A percentile compares a stretch with the other conserved stretches of the same genome.
phyloP scores from a whole-genome alignment of 2,113 vertebrate species.

The Lepus timidus region DNA sequence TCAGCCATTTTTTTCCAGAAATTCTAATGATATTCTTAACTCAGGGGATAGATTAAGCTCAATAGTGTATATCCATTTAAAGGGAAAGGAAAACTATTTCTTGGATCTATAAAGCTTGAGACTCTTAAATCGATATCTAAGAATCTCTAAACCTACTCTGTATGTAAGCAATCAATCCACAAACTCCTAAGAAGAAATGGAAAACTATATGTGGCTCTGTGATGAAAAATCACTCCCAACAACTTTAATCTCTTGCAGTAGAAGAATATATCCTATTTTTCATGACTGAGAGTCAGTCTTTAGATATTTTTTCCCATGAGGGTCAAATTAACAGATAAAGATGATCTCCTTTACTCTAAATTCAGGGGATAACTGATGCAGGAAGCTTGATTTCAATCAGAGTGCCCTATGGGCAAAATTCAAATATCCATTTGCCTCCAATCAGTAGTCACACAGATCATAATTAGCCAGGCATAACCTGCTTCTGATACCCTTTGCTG shows the following conservation, averaged over 20 bases:
- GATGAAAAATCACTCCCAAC: slow-evolving; percentile 65
- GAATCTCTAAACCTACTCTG: slow-evolving; percentile 71
- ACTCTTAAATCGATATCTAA: slow-evolving; percentile 76
- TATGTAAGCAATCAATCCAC: slow-evolving; percentile 72
- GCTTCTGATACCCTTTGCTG: slow-evolving; percentile 13
- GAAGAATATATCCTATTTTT: slow-evolving; percentile 53
- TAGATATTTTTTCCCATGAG: slow-evolving; percentile 47
- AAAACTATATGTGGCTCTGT: slow-evolving; percentile 38
- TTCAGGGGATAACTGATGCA: slow-evolving; percentile 56
- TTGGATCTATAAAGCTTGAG: slow-evolving; percentile 63
- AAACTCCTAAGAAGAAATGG: slow-evolving; percentile 66
- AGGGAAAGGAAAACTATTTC: slow-evolving; percentile 75
- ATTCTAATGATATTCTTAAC: slow-evolving; percentile 67
- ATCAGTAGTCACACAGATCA: slow-evolving; percentile 51
- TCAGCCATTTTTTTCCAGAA: slow-evolving; percentile 48
- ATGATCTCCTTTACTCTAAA: slow-evolving; percentile 58
- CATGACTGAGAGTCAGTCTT: slow-evolving; percentile 41
- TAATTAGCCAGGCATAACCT: slow-evolving; percentile 18
- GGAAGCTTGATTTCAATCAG: slow-evolving; percentile 62
- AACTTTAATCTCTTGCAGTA: slow-evolving; percentile 64
- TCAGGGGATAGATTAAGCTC: slow-evolving; percentile 63
- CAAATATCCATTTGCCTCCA: slow-evolving; percentile 59
- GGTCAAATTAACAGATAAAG: slow-evolving; percentile 58
- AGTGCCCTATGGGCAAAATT: neutral
- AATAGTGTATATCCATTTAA: slow-evolving; percentile 62